Conservation (phyloP, 2,797 vertebrate species). For the Falco biarmicus region DNA sequence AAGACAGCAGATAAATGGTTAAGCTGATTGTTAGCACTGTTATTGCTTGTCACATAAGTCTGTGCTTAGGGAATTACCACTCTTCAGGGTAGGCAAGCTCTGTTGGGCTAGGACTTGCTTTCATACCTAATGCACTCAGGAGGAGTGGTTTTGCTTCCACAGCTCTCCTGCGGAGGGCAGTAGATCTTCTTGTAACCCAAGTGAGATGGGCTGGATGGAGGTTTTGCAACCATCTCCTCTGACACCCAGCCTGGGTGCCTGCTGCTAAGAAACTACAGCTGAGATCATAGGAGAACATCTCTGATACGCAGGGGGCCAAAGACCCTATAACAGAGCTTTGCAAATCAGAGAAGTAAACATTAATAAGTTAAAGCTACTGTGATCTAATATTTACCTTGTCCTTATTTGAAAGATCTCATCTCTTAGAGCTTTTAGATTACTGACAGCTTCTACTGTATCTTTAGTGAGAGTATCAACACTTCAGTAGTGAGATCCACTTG, state of each 20-base stretch:
- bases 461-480: background rate
- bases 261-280: background rate
- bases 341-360: background rate
- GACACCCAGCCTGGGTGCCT: background rate
- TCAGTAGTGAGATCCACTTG: background rate
- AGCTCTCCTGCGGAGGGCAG: background rate
- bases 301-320: background rate
- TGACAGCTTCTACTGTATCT: background rate
- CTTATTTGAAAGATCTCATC: background rate
- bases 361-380: background rate
- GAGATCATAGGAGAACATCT: background rate
- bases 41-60: background rate
- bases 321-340: background rate
- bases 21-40: background rate
- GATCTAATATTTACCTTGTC: background rate
- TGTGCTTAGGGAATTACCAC: background rate
- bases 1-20: background rate
- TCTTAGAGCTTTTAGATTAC: background rate
- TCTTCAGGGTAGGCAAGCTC: background rate
- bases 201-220: background rate
- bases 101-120: background rate
- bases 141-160: background rate
- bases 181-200: background rate
- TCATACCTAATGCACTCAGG: background rate
- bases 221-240: background rate